Evolutionary conservation across 2,797 vertebrate genomes (phyloP).

Genomic region (Astyanax mexicanus): DNA sequence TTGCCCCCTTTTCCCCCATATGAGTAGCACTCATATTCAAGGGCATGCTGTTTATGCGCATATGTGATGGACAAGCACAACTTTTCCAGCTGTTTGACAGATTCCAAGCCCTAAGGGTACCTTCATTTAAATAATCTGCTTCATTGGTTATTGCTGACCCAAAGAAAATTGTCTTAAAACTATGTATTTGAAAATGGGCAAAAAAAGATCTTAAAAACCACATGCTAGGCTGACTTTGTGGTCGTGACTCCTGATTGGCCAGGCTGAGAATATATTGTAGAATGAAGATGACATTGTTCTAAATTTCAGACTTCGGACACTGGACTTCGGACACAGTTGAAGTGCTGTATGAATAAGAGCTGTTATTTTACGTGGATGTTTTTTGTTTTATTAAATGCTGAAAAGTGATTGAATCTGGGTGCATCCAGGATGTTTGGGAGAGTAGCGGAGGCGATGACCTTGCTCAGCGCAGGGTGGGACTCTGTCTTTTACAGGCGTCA

Average conservation of each 20-base stretch:
- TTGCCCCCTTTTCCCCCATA: not conserved
- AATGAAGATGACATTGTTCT: not conserved
- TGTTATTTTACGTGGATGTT: not conserved
- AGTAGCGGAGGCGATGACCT: not conserved
- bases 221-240: constrained; percentile 56
- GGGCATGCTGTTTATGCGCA: not conserved
- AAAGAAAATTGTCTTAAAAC: constrained; percentile 44
- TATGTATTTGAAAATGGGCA: constrained; percentile 35
- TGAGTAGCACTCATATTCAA: constrained; percentile 6
- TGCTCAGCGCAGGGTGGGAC: not conserved
- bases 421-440: not conserved
- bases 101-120: constrained; percentile 8
- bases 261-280: not conserved
- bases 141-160: constrained; percentile 31
- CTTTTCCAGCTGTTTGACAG: constrained; percentile 17
- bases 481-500: not conserved
- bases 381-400: not conserved
- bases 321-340: not conserved
- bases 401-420: not conserved
- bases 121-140: constrained; percentile 23
- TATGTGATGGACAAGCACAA: constrained; percentile 11
- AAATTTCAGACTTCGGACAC: not conserved
- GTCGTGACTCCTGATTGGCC: not conserved
- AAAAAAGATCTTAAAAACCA: constrained; percentile 59
- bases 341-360: not conserved